Evolutionary conservation across 1,140 invertebrate genomes (phyloP).

Genomic region (Panagrolaimus sp.): DNA sequence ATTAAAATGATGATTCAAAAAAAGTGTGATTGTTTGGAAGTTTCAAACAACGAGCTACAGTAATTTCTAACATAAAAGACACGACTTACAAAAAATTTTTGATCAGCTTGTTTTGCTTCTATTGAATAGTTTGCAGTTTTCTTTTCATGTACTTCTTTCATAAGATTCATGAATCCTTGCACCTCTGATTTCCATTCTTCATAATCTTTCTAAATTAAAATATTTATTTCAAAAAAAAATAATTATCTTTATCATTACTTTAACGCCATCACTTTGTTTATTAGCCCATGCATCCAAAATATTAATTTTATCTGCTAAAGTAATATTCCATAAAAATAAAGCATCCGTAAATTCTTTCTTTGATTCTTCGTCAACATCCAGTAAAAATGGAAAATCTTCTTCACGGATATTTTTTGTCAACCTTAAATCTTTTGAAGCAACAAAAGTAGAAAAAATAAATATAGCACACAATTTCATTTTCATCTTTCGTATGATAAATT

Average conservation of each 20-base stretch:
- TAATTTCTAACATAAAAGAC: not conserved
- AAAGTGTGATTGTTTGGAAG: not conserved
- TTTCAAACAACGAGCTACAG: not conserved
- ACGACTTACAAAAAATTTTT: constrained; percentile 9
- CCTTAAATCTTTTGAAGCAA: not conserved
- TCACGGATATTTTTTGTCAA: not conserved
- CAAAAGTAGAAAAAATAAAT: not conserved
- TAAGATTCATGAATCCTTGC: not conserved
- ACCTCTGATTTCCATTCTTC: not conserved
- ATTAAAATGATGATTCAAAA: not conserved
- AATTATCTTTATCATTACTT: not conserved
- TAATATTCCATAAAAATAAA: not conserved
- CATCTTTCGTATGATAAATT: too few species aligned
- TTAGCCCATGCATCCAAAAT: not conserved
- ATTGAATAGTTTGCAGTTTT: not conserved
- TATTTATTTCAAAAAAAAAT: not conserved
- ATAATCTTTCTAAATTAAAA: not conserved
- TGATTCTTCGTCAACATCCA: not conserved
- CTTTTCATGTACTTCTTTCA: not conserved
- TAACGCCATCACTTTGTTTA: not conserved
- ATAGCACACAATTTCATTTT: too few species aligned
- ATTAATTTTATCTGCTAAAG: not conserved
- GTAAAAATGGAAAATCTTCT: not conserved
- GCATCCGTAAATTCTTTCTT: not conserved
- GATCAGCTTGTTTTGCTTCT: not conserved